Percentiles rank a stretch among this genome's conserved stretches.
Evolutionary conservation across 2,888 invertebrate genomes (phyloP).

Genomic region (Limnephilus auricula): DNA sequence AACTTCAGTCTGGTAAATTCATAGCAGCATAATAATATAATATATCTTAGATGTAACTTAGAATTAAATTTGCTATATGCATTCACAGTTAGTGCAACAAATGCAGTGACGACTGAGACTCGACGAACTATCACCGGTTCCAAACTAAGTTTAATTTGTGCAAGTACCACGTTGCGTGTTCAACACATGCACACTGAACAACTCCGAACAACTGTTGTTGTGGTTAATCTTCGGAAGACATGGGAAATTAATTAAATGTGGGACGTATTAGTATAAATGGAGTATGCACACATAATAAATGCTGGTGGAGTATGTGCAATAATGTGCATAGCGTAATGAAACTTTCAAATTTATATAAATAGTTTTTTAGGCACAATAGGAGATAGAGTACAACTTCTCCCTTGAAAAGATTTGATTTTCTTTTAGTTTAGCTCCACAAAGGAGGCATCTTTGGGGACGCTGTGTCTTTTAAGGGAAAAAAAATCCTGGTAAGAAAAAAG

Average conservation of each 20-base stretch:
- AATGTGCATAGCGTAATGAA: too few relatives aligned
- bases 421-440: too few relatives aligned
- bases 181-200: neutral
- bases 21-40: neutral
- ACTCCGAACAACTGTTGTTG: neutral
- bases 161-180: neutral
- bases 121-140: conserved; percentile 20
- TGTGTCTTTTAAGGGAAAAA: too few relatives aligned
- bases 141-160: conserved; percentile 18
- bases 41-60: conserved; percentile 12
- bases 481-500: too few relatives aligned
- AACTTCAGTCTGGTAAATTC: neutral
- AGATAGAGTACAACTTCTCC: too few relatives aligned
- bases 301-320: too few relatives aligned
- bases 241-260: conserved; percentile 5
- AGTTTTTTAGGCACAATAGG: too few relatives aligned
- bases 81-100: neutral
- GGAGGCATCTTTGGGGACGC: too few relatives aligned
- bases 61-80: conserved; percentile 6
- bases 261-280: neutral
- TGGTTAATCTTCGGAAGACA: neutral
- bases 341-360: too few relatives aligned
- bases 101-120: neutral
- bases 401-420: too few relatives aligned
- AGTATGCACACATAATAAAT: neutral